A percentile compares a stretch with the other conserved stretches of the same genome.
Evolutionary conservation across 2,113 vertebrate genomes (phyloP).

Genomic region (Silurus meridionalis): DNA sequence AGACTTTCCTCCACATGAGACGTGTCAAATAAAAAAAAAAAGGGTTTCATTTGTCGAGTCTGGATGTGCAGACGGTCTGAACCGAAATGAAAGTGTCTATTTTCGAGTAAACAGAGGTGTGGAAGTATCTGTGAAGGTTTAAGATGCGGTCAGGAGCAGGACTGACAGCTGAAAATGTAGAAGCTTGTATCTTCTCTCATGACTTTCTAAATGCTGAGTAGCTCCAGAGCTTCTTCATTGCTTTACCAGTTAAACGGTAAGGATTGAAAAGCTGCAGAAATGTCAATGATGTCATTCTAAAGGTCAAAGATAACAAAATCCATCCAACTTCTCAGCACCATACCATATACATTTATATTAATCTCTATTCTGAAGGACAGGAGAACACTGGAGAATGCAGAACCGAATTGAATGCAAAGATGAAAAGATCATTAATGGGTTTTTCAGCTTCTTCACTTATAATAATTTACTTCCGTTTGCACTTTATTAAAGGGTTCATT

Average conservation of each 20-base stretch:
- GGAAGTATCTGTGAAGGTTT: constrained; percentile 34
- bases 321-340: background rate
- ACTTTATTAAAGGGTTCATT: background rate
- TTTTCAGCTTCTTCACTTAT: background rate
- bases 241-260: background rate
- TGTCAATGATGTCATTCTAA: background rate
- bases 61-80: constrained; percentile 19
- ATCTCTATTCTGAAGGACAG: background rate
- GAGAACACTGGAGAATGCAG: background rate
- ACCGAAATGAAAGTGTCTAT: constrained; percentile 39
- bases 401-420: background rate
- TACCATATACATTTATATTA: background rate
- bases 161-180: constrained; percentile 15
- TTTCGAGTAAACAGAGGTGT: constrained; percentile 47
- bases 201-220: background rate
- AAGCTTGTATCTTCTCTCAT: background rate
- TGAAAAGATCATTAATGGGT: background rate
- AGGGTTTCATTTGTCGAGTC: constrained; percentile 22
- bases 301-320: constrained; percentile 3
- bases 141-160: constrained; percentile 24
- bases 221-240: background rate
- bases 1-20: constrained; percentile 29
- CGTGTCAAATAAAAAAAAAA: constrained; percentile 28
- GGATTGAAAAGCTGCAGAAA: constrained; percentile 3
- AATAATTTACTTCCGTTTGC: background rate